Conservation (phyloP, 2,113 vertebrate species). For the Ceyx melanurus region DNA sequence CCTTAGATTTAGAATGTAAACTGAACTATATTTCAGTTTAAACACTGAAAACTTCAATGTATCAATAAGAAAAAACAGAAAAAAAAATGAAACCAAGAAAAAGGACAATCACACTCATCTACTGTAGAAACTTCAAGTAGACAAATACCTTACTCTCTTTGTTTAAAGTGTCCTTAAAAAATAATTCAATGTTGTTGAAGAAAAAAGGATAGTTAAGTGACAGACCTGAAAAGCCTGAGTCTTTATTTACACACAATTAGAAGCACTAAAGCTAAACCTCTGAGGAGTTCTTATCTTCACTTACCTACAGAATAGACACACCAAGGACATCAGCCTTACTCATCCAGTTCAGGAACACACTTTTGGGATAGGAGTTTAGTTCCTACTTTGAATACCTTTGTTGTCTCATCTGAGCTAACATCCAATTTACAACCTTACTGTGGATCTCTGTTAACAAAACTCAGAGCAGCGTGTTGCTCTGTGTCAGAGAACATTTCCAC, state of each 20-base stretch:
- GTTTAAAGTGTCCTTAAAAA: background rate
- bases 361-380: background rate
- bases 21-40: background rate
- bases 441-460: background rate
- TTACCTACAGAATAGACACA: background rate
- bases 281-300: background rate
- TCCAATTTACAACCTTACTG: background rate
- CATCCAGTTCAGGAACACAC: background rate
- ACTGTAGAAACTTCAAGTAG: background rate
- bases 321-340: background rate
- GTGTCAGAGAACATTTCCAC: background rate
- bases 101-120: background rate
- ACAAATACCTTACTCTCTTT: background rate
- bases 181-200: background rate
- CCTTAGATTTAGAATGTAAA: background rate
- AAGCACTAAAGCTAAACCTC: background rate
- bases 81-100: background rate
- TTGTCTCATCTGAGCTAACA: background rate
- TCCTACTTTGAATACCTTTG: background rate
- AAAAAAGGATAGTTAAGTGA: background rate
- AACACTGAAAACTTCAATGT: background rate
- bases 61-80: background rate
- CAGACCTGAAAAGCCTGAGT: background rate
- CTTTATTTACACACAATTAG: background rate
- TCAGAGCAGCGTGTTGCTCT: background rate